Conservation (phyloP, 2,113 vertebrate genomes). For the Rhea pennata region DNA sequence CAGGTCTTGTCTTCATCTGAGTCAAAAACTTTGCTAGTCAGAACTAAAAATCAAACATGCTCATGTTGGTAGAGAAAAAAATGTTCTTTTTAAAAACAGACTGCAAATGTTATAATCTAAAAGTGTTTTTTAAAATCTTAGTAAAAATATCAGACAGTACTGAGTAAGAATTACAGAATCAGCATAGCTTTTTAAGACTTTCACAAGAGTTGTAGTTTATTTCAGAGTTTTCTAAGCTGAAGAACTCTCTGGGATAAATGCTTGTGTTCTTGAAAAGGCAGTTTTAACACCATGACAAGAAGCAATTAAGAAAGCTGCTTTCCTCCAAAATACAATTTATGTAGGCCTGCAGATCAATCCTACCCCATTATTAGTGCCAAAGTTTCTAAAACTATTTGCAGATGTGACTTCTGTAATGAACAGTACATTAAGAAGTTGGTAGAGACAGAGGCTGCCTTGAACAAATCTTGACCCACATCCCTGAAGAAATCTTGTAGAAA, state of each 20-base stretch:
- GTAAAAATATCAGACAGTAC: not conserved
- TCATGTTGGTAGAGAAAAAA: not conserved
- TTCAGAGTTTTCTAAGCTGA: too few species aligned
- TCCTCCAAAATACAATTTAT: not conserved
- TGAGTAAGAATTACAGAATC: not conserved
- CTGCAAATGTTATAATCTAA: not conserved
- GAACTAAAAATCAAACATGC: not conserved
- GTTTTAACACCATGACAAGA: too few species aligned
- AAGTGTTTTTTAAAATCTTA: not conserved
- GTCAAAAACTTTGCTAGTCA: not conserved
- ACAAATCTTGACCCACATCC: not conserved
- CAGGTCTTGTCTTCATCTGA: not conserved
- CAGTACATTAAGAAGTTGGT: not conserved
- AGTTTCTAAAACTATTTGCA: not conserved
- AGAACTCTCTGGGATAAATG: too few species aligned
- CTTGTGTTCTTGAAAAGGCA: too few species aligned
- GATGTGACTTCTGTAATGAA: not conserved
- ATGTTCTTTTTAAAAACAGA: not conserved
- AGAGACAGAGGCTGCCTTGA: not conserved
- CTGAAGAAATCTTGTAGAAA: not conserved
- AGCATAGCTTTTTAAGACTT: not conserved
- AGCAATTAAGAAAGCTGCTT: not conserved
- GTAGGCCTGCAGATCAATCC: not conserved
- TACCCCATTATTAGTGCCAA: not conserved
- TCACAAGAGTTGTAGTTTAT: not conserved